Evolutionary conservation across 1,140 invertebrate genomes (phyloP).

Genomic region (honey bee (Apis mellifera)): DNA sequence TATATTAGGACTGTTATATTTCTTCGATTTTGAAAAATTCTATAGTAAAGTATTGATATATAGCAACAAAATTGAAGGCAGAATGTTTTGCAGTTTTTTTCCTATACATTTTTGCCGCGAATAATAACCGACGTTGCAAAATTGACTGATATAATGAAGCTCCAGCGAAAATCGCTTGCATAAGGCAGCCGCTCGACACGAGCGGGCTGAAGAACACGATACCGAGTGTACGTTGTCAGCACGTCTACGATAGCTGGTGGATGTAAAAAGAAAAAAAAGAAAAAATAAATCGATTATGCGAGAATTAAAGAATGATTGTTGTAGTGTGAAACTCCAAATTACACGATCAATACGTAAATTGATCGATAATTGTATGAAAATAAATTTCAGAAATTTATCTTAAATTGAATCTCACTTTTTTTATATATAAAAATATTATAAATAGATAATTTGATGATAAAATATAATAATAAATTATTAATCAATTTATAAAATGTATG

Average conservation of each 20-base stretch:
- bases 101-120: background rate
- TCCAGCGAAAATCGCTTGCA: slow-evolving; percentile 30
- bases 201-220: slow-evolving; percentile 20
- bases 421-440: no score
- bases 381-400: no score
- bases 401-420: no score
- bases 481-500: no score
- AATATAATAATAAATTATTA: no score
- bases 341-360: background rate
- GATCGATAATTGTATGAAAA: background rate
- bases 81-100: background rate
- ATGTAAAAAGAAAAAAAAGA: background rate
- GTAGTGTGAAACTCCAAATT: background rate
- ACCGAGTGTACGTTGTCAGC: slow-evolving; percentile 44
- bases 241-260: slow-evolving; percentile 7
- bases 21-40: no score
- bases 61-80: background rate
- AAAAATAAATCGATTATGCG: background rate
- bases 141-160: slow-evolving; percentile 4
- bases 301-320: background rate
- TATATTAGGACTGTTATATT: background rate
- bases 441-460: no score
- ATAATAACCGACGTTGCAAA: slow-evolving; percentile 9
- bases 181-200: background rate
- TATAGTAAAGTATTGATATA: no score